These are phyloP conservation scores for Steatocranus sp. DNA, from an alignment of 2,797 vertebrate genomes.

Conservation along the genomic window DNA sequence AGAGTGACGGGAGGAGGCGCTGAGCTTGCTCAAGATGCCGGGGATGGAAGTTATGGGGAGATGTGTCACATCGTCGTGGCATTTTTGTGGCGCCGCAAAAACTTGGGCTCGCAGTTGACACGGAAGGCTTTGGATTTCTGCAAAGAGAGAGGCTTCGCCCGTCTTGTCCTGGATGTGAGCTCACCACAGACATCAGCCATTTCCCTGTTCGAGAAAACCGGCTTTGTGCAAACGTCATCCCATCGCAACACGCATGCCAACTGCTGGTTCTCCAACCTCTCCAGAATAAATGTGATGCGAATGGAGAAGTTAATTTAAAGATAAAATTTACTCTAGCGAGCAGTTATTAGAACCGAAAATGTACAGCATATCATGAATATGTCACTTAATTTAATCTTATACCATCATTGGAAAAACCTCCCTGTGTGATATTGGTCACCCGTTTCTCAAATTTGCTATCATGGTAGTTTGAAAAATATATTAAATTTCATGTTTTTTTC, in stretches of 20 bases:
- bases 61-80: slow-evolving; percentile 52
- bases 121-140: slow-evolving; percentile 64
- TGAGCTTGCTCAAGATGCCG: background rate
- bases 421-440: background rate
- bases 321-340: background rate
- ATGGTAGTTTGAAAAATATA: background rate
- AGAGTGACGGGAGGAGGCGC: background rate
- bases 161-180: slow-evolving; percentile 51
- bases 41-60: slow-evolving; percentile 44
- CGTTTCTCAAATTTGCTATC: background rate
- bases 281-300: slow-evolving; percentile 55
- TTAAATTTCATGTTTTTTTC: slow-evolving; percentile 25
- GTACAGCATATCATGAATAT: background rate
- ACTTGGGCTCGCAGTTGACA: slow-evolving; percentile 45
- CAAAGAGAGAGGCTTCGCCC: slow-evolving; percentile 51
- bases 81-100: slow-evolving; percentile 42
- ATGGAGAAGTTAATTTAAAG: slow-evolving; percentile 68
- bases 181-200: slow-evolving; percentile 55
- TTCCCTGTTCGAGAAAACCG: slow-evolving; percentile 46
- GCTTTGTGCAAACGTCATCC: slow-evolving; percentile 57
- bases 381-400: slow-evolving; percentile 29
- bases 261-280: slow-evolving; percentile 57
- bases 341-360: background rate
- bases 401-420: background rate
- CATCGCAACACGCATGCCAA: slow-evolving; percentile 51